phyloP scores from a whole-genome alignment of 2,797 vertebrate species.

The Gouania willdenowi region DNA sequence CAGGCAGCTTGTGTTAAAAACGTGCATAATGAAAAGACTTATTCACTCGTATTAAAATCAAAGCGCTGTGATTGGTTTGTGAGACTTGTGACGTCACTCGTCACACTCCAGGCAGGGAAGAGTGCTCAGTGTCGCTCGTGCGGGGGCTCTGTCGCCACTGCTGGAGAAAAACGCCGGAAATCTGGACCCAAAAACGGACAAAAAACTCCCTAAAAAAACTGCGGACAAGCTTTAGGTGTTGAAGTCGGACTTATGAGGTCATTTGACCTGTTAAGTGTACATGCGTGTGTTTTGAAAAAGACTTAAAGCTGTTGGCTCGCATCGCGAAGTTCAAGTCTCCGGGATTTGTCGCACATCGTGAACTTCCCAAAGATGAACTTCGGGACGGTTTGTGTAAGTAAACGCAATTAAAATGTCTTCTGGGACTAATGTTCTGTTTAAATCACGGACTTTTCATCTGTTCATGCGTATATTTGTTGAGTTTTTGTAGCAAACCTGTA shows the following conservation, averaged over 20 bases:
- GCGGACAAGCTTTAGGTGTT: constrained; percentile 16
- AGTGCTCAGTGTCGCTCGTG: too few species aligned
- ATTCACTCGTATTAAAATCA: constrained; percentile 5
- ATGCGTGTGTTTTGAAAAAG: not conserved
- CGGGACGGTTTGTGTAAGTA: constrained; percentile 58
- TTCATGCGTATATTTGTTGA: too few species aligned
- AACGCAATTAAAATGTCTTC: not conserved
- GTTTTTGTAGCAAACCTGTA: too few species aligned
- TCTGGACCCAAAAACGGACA: not conserved
- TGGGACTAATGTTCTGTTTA: too few species aligned
- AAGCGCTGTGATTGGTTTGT: constrained; percentile 36
- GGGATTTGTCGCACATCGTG: constrained; percentile 47
- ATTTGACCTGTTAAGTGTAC: not conserved
- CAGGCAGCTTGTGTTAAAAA: not conserved
- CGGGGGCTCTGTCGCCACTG: not conserved
- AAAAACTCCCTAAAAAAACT: constrained; percentile 25
- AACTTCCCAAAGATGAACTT: constrained; percentile 69
- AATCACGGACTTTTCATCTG: too few species aligned
- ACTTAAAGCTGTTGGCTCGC: constrained; percentile 1
- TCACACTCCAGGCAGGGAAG: not conserved
- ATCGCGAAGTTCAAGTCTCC: constrained; percentile 17
- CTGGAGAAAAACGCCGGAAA: not conserved
- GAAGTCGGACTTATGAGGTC: not conserved
- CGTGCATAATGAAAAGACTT: not conserved
- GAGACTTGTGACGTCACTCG: constrained; percentile 14